phyloP scores from a whole-genome alignment of 2,888 invertebrate species.

The Parapristionchus giblindavisi region DNA sequence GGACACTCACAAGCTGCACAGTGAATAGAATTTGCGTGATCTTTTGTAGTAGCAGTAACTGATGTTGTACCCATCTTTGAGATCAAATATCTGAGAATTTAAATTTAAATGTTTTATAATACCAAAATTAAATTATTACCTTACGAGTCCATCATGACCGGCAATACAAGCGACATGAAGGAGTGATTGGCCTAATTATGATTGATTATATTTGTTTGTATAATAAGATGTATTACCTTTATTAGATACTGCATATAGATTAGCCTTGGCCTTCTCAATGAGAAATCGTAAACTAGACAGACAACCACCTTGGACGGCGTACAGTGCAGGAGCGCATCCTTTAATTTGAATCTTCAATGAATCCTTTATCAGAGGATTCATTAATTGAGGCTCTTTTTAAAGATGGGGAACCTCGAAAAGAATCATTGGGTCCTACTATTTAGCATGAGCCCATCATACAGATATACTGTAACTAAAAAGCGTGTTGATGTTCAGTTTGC shows the following conservation, averaged over 20 bases:
- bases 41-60: constrained; percentile 48
- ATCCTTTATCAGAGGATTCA: too few species aligned
- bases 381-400: not conserved
- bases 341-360: not conserved
- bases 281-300: constrained; percentile 59
- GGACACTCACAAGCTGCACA: constrained; percentile 60
- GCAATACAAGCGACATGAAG: constrained; percentile 63
- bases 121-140: constrained; percentile 42
- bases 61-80: constrained; percentile 36
- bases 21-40: constrained; percentile 63
- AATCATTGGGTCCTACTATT: too few species aligned
- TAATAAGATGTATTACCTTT: constrained; percentile 42
- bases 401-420: too few species aligned
- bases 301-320: constrained; percentile 64
- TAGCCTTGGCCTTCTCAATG: constrained; percentile 61
- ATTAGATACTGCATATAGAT: constrained; percentile 54
- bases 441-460: too few species aligned
- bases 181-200: constrained; percentile 59
- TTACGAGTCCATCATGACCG: constrained; percentile 59
- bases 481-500: too few species aligned
- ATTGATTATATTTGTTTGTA: not conserved
- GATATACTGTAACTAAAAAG: too few species aligned
- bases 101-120: not conserved
- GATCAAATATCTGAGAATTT: constrained; percentile 39
- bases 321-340: constrained; percentile 64